Percentiles rank a stretch among this genome's conserved stretches.
Evolutionary conservation across 2,888 invertebrate genomes (phyloP).

Genomic region (Erebia epiphron): DNA sequence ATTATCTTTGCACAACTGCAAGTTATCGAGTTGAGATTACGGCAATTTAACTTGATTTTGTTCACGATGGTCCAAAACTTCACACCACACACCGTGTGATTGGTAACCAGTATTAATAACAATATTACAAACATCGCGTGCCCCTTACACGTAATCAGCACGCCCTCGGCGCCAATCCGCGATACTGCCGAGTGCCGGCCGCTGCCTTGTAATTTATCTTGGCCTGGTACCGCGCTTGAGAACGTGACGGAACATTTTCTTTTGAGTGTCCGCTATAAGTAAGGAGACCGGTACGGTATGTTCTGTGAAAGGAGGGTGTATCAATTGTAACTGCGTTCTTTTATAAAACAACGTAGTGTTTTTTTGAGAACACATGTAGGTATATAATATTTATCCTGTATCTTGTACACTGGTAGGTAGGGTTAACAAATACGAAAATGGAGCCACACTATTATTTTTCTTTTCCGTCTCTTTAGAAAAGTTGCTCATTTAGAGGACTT

Average conservation of each 20-base stretch:
- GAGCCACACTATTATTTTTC: no score
- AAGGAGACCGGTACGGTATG: no score
- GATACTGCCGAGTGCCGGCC: constrained; percentile 49
- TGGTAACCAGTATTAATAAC: constrained; percentile 28
- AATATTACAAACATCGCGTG: constrained; percentile 45
- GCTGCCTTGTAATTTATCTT: constrained; percentile 65
- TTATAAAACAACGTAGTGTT: no score
- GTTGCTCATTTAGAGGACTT: no score
- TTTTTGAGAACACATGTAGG: no score
- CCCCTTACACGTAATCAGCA: constrained; percentile 46
- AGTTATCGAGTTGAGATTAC: not conserved
- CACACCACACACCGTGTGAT: constrained; percentile 6
- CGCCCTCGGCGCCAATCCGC: constrained; percentile 46
- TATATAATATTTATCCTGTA: no score
- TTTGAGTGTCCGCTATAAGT: no score
- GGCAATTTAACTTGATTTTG: constrained; percentile 2
- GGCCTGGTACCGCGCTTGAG: constrained; percentile 57
- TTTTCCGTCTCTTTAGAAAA: no score
- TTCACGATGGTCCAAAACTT: constrained; percentile 16
- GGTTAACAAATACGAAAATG: no score
- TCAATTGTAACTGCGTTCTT: no score
- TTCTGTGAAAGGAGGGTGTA: no score
- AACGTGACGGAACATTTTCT: constrained; percentile 10
- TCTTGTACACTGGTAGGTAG: no score
- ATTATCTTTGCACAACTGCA: not conserved